These are phyloP conservation scores for Odontocerum albicorne DNA, from an alignment of 2,888 invertebrate genomes.

Conservation along the genomic window DNA sequence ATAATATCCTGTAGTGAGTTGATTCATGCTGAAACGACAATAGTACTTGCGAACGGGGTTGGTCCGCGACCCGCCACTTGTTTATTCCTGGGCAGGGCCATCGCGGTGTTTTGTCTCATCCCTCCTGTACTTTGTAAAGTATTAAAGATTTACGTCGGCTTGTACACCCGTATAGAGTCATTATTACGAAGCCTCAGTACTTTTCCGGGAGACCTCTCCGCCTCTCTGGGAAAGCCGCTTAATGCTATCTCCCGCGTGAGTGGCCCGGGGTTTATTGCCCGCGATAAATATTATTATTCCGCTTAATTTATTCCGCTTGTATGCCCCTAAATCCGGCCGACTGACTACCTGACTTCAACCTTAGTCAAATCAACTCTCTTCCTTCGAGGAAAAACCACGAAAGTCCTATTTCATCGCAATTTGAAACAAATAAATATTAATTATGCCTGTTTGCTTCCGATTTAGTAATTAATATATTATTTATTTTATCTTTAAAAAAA, in stretches of 20 bases:
- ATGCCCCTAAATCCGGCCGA: no score
- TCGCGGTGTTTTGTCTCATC: conserved; percentile 23
- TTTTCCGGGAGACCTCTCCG: conserved; percentile 18
- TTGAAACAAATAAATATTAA: no score
- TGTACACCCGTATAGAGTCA: conserved; percentile 26
- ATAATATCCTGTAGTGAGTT: no score
- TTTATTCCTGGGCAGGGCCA: conserved; percentile 12
- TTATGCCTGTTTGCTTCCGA: no score
- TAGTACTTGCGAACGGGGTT: neutral
- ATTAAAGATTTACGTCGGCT: conserved; percentile 34
- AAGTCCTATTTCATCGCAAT: no score
- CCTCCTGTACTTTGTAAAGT: conserved; percentile 29
- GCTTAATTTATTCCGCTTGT: conserved; percentile 24
- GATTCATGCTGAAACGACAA: no score
- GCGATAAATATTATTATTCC: conserved; percentile 23
- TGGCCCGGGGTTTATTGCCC: conserved; percentile 13
- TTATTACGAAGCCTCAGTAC: conserved; percentile 30
- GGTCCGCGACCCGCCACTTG: conserved; percentile 5
- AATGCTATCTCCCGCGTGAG: conserved; percentile 19
- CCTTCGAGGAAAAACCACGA: no score
- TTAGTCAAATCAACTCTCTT: no score
- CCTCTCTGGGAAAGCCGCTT: conserved; percentile 21
- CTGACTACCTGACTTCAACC: no score
- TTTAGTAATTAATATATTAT: no score
- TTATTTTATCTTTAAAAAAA: no score